A percentile compares a stretch with the other conserved stretches of the same genome.
These are phyloP conservation scores for Ara ararauna DNA, from an alignment of 2,797 vertebrate species.

Conservation along the genomic window DNA sequence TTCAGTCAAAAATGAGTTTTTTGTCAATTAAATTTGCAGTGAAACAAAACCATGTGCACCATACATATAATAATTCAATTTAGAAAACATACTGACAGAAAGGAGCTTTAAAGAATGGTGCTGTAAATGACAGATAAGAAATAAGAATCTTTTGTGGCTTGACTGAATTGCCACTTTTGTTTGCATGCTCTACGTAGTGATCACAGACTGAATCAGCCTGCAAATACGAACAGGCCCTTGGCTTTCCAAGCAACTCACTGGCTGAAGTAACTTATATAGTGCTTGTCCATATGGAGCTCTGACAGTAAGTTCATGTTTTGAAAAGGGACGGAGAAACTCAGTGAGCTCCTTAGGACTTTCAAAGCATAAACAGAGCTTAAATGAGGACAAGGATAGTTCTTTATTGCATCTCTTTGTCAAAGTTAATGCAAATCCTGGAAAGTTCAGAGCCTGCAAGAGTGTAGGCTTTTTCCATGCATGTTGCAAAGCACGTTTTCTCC, in stretches of 20 bases:
- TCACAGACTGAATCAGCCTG: slow-evolving; percentile 1
- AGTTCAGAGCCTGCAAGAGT: neutral
- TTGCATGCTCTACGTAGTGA: neutral
- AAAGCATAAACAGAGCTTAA: neutral
- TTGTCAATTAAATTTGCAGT: slow-evolving; percentile 52
- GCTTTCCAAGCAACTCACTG: neutral
- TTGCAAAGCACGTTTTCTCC: neutral
- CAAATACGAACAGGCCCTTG: neutral
- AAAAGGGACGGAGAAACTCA: neutral
- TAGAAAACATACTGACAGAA: slow-evolving; percentile 7
- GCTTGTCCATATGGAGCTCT: neutral
- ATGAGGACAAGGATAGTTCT: neutral
- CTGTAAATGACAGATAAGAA: neutral
- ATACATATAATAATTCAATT: slow-evolving; percentile 4
- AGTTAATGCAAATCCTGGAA: neutral
- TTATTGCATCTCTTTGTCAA: neutral
- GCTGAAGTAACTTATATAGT: neutral
- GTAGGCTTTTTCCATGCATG: neutral
- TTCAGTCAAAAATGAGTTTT: slow-evolving; percentile 22
- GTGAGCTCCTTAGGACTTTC: neutral
- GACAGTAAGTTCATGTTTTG: neutral
- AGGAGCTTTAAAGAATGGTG: neutral
- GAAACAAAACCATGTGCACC: neutral
- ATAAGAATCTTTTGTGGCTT: neutral
- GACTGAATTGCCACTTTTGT: neutral